Evolutionary conservation across 2,888 invertebrate species (phyloP).

Genomic region (Empis stercorea): DNA sequence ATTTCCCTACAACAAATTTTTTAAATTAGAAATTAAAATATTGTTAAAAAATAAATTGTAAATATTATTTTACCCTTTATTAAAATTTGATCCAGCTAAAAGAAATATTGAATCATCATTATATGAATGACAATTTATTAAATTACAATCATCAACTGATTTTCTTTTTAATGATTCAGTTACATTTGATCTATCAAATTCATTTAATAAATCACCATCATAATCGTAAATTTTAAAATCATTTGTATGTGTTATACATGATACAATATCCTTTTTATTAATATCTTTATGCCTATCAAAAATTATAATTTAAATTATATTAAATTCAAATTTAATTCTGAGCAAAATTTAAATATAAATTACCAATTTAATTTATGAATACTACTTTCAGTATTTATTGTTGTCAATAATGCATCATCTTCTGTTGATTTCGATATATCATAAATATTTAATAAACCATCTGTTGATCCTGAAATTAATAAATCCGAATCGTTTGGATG

Average conservation of each 20-base stretch:
- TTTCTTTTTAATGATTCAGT: constrained; percentile 46
- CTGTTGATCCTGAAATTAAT: constrained; percentile 63
- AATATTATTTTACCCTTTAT: constrained; percentile 40
- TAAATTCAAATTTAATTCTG: no score
- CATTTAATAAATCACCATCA: constrained; percentile 34
- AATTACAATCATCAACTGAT: constrained; percentile 47
- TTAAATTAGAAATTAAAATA: background rate
- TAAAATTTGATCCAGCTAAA: constrained; percentile 50
- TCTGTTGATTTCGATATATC: constrained; percentile 59
- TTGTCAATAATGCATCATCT: constrained; percentile 65
- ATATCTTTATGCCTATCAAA: constrained; percentile 29
- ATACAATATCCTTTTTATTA: constrained; percentile 39
- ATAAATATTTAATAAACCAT: constrained; percentile 76
- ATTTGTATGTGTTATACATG: constrained; percentile 58
- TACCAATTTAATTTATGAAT: constrained; percentile 51
- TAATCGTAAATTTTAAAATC: constrained; percentile 57
- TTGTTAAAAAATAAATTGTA: background rate
- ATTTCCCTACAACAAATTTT: constrained; percentile 23
- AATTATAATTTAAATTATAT: no score
- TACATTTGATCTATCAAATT: constrained; percentile 34
- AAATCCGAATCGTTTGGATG: constrained; percentile 52
- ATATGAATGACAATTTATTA: constrained; percentile 46
- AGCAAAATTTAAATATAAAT: no score
- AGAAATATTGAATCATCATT: constrained; percentile 41
- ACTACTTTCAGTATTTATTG: constrained; percentile 67